Percentiles rank a stretch among this genome's conserved stretches.
Evolutionary conservation across 2,113 vertebrate genomes (phyloP).

Genomic region (Penelope pileata): DNA sequence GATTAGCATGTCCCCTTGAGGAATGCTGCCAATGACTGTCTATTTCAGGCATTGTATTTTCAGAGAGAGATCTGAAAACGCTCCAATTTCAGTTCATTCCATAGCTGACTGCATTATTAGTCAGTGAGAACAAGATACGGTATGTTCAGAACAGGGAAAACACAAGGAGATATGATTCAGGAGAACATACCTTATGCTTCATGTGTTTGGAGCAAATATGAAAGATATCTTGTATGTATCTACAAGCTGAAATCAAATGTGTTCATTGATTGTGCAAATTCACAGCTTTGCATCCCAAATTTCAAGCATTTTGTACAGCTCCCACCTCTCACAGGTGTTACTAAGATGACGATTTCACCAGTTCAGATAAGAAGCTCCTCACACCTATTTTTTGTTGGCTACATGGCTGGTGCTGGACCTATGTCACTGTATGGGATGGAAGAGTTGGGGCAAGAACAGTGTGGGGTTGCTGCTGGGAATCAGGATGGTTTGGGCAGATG

Average conservation of each 20-base stretch:
- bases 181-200: neutral
- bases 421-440: neutral
- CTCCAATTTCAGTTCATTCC: neutral
- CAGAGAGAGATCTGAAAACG: neutral
- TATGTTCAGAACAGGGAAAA: neutral
- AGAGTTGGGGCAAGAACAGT: neutral
- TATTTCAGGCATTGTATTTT: neutral
- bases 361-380: neutral
- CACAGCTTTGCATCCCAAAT: neutral
- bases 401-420: neutral
- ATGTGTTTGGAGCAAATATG: neutral
- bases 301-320: neutral
- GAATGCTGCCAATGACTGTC: neutral
- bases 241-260: neutral
- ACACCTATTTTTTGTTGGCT: neutral
- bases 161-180: neutral
- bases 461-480: neutral
- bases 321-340: neutral
- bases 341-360: neutral
- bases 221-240: neutral
- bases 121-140: neutral
- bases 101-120: neutral
- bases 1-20: slow-evolving; percentile 43
- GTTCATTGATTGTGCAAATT: neutral
- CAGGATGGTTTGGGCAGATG: neutral